phyloP scores from a whole-genome alignment of 2,888 invertebrate species.

The Amiota mariae region DNA sequence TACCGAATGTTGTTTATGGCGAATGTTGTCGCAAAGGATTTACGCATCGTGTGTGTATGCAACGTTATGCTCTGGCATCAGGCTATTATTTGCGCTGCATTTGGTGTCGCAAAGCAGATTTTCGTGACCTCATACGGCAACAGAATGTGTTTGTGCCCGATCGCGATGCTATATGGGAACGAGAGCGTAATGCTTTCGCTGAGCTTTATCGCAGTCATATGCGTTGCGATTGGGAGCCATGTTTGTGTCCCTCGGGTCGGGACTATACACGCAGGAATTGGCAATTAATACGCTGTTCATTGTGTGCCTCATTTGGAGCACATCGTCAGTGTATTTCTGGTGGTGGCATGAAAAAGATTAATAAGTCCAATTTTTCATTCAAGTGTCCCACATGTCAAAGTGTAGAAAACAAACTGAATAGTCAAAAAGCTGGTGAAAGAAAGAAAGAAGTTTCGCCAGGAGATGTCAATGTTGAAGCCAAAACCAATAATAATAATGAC shows the following conservation, averaged over 20 bases:
- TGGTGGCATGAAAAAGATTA: conserved; percentile 18
- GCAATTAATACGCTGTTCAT: conserved; percentile 53
- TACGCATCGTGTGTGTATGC: conserved; percentile 64
- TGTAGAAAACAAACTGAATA: conserved; percentile 35
- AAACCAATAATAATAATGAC: conserved; percentile 21
- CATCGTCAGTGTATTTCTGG: conserved; percentile 53
- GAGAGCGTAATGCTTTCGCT: conserved; percentile 80
- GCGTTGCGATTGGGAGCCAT: conserved; percentile 77
- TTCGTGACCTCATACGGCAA: conserved; percentile 60
- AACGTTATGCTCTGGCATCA: conserved; percentile 63
- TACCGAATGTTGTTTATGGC: conserved; percentile 45
- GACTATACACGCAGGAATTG: conserved; percentile 60
- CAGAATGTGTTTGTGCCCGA: conserved; percentile 69
- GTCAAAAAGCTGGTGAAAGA: background rate
- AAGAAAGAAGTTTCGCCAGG: background rate
- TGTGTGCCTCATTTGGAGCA: conserved; percentile 60
- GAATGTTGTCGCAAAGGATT: conserved; percentile 67
- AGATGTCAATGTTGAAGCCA: background rate
- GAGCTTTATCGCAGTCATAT: conserved; percentile 79
- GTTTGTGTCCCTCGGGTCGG: conserved; percentile 79
- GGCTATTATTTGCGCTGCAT: conserved; percentile 70
- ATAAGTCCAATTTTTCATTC: conserved; percentile 38
- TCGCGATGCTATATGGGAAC: conserved; percentile 89
- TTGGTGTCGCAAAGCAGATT: conserved; percentile 63
- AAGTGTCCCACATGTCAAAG: conserved; percentile 53